Conservation (phyloP, 2,113 vertebrate genomes). For the Heliornis fulica region DNA sequence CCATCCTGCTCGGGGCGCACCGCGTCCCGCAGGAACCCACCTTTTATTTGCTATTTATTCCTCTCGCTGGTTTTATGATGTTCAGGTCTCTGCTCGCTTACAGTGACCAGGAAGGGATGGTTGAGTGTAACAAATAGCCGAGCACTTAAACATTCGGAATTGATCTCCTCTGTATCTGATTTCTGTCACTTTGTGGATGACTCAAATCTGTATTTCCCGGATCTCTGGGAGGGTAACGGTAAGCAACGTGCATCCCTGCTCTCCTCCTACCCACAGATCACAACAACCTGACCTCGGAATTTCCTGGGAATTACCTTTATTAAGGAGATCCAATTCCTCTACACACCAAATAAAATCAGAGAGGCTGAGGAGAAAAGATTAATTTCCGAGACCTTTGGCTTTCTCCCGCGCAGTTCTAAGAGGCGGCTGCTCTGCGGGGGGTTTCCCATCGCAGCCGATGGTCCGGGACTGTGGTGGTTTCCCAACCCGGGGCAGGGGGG, state of each 20-base stretch:
- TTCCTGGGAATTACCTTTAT: not conserved
- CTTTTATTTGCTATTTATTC: rapidly evolving
- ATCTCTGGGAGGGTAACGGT: not conserved
- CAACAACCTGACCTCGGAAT: not conserved
- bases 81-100: not conserved
- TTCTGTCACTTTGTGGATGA: not conserved
- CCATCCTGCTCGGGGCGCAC: not conserved
- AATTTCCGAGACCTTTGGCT: not conserved
- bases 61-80: too few species aligned
- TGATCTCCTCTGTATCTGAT: not conserved
- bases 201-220: not conserved
- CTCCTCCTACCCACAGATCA: not conserved
- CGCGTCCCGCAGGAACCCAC: not conserved
- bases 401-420: not conserved
- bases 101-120: not conserved
- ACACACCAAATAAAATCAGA: not conserved
- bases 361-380: not conserved
- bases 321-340: not conserved
- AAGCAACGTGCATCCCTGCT: not conserved
- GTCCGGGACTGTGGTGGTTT: rapidly evolving
- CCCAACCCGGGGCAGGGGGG: rapidly evolving
- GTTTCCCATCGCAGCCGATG: rapidly evolving
- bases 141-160: not conserved
- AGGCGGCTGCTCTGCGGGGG: not conserved
- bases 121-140: not conserved